Base-by-base conservation (phyloP, 2,113 vertebrate genomes). In the Pseudorectes ferrugineus region DNA sequence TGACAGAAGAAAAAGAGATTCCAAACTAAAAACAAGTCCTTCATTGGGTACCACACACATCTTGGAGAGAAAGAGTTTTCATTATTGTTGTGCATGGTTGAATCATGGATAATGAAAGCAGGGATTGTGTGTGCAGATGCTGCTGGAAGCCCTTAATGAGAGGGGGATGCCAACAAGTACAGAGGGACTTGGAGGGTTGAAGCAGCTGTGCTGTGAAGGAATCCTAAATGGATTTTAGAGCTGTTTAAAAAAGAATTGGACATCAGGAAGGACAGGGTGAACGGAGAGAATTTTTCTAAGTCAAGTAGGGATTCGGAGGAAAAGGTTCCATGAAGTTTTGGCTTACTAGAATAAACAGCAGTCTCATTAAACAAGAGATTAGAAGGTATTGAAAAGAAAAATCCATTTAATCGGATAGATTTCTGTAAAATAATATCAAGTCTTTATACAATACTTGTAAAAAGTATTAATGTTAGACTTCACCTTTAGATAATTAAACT, bases 81-180 rank as follows among this genome's bases (percentile, higher is more conserved):
- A 21, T 83, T 74, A 5, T 46, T 95, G 74, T n/a, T 77, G 48
- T 40, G 31, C 23, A 68, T 49, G 75, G 54, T 45, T 85, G 72
- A 73, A 45, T 80, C 8, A 3, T 26, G 80, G 72, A 40, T 87
- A 70, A 89, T 93, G 83, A 92, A 93, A 85, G 79, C 74, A 78
- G 74, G 75, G 81, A 74, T 83, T 88, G 86, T 85, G 83, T 88
- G 72, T 92, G 62, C 92, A 92, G 95, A 92, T 95, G 88, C 55
- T 73, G 54, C 65, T 89, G 55, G 81, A 91, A 84, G 75, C 48
- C 76, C 65, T 55, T 89, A 92, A 95, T 89, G 91, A 97, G 92
- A 77, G 75, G 51, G 93, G 85, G 57, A 81, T 61, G 70, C 85
- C 92, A 76, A 8, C 51, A 83, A 52, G 68, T 74, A 63, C 66